A percentile compares a stretch with the other conserved stretches of the same genome.
Conservation (phyloP, 1,140 invertebrate species). For the Oppia nitens region DNA sequence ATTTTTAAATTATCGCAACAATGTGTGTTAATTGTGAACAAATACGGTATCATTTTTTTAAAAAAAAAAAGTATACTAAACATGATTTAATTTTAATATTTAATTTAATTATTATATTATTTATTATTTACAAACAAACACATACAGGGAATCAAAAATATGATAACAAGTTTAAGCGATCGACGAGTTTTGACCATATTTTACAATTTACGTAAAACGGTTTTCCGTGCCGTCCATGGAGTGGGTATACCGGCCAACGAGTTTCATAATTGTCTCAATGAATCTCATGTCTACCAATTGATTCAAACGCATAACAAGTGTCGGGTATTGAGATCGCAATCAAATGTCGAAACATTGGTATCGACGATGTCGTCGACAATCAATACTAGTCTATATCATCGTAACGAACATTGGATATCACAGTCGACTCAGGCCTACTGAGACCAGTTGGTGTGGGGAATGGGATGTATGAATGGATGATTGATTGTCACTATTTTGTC, state of each 20-base stretch:
- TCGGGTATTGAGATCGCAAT: neutral
- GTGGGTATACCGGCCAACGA: slow-evolving; percentile 3
- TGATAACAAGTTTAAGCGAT: slow-evolving; percentile 16
- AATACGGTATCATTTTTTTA: no score
- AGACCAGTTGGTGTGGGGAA: no score
- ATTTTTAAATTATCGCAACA: no score
- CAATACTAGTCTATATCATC: neutral
- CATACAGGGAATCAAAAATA: slow-evolving; percentile 20
- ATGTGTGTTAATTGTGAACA: no score
- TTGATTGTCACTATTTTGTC: no score
- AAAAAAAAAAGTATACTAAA: no score
- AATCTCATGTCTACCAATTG: slow-evolving; percentile 10
- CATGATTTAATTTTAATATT: no score
- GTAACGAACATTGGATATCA: neutral
- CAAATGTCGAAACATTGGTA: neutral
- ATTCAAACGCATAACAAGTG: neutral
- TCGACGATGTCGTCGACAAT: no score
- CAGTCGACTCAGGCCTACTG: neutral
- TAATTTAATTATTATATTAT: no score
- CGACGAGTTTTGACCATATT: slow-evolving; percentile 13
- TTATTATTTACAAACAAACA: no score
- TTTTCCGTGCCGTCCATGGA: slow-evolving; percentile 8
- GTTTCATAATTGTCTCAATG: slow-evolving; percentile 9
- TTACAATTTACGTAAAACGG: slow-evolving; percentile 11
- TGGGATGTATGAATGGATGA: no score